These are phyloP conservation scores for Drosophila setifemur DNA, from an alignment of 1,140 invertebrate species.

Conservation along the genomic window DNA sequence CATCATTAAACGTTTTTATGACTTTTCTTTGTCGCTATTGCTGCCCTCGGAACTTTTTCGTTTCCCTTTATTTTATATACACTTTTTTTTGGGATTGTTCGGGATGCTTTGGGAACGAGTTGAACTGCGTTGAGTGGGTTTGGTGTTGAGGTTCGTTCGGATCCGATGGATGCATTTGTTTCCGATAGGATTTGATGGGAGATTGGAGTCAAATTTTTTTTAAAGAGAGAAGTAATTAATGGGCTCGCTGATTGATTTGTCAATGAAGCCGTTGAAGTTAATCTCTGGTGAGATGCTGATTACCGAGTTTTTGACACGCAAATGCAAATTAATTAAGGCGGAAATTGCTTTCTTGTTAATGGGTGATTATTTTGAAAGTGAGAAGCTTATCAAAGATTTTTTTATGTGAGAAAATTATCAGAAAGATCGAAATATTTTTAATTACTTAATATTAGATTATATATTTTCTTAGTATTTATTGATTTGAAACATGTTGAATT, in stretches of 20 bases:
- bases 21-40: constrained; percentile 77
- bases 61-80: constrained; percentile 14
- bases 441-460: no score
- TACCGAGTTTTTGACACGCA: background rate
- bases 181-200: constrained; percentile 30
- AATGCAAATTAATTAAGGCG: constrained; percentile 11
- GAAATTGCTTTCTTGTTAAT: background rate
- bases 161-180: constrained; percentile 34
- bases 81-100: constrained; percentile 9
- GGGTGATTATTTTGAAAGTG: background rate
- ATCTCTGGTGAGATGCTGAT: constrained; percentile 17
- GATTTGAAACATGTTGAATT: no score
- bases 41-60: constrained; percentile 59
- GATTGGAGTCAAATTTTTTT: constrained; percentile 42
- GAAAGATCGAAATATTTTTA: no score
- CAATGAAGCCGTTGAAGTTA: constrained; percentile 28
- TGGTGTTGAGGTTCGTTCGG: constrained; percentile 9
- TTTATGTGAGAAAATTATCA: no score
- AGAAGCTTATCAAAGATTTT: no score
- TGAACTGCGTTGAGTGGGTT: constrained; percentile 34
- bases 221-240: constrained; percentile 22
- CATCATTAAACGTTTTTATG: constrained; percentile 82
- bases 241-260: constrained; percentile 41
- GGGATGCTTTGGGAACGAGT: constrained; percentile 36
- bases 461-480: no score